A percentile compares a stretch with the other conserved stretches of the same genome.
These are phyloP conservation scores for Ernsta delagoae DNA, from an alignment of 2,888 invertebrate species.

Conservation along the genomic window DNA sequence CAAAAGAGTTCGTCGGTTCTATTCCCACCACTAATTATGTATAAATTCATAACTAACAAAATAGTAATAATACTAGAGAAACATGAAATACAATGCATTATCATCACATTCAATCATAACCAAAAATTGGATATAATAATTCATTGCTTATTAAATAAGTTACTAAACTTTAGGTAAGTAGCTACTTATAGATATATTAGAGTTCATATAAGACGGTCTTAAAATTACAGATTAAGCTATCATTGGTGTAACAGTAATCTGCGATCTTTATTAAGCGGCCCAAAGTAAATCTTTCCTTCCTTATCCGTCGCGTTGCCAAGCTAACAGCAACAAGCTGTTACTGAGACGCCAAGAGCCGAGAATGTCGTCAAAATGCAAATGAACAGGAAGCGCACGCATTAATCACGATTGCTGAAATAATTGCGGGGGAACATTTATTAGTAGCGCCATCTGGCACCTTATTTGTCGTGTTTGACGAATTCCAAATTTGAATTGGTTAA, in stretches of 20 bases:
- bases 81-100: no score
- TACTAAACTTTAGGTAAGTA: background rate
- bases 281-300: background rate
- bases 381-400: slow-evolving; percentile 33
- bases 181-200: background rate
- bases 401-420: slow-evolving; percentile 32
- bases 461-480: slow-evolving; percentile 26
- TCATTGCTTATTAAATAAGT: no score
- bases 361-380: slow-evolving; percentile 35
- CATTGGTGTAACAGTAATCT: background rate
- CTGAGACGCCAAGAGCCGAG: background rate
- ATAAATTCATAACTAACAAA: no score
- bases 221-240: background rate
- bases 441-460: slow-evolving; percentile 27
- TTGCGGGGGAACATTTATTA: slow-evolving; percentile 30
- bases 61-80: no score
- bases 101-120: no score
- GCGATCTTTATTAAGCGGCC: background rate
- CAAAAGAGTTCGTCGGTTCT: no score
- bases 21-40: no score
- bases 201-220: background rate
- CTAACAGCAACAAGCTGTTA: slow-evolving; percentile 28
- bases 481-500: slow-evolving; percentile 17
- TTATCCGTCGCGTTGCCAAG: background rate
- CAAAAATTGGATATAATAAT: no score